Percentiles rank a stretch among this genome's conserved stretches.
Evolutionary conservation across 2,113 vertebrate species (phyloP).

Genomic region (Eonycteris spelaea): DNA sequence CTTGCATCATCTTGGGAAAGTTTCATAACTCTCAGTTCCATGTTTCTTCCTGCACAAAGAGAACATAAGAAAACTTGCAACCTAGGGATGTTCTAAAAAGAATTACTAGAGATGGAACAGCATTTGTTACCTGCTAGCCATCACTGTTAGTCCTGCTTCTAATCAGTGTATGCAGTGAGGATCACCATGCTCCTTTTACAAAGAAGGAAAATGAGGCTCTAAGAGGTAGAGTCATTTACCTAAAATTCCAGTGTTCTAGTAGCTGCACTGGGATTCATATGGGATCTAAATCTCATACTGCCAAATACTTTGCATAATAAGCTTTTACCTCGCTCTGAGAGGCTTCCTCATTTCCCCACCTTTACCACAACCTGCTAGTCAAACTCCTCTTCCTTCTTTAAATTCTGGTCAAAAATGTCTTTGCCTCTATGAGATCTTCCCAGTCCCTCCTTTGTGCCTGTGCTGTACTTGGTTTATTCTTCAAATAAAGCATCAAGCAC

Average conservation of each 20-base stretch:
- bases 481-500: background rate
- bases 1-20: background rate
- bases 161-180: background rate
- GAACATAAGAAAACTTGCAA: background rate
- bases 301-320: background rate
- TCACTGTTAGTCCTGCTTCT: background rate
- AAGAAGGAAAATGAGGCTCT: background rate
- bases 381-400: slow-evolving; percentile 29
- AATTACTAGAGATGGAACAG: background rate
- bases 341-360: background rate
- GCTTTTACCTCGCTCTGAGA: background rate
- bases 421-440: background rate
- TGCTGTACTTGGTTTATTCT: background rate
- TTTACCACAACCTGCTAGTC: background rate
- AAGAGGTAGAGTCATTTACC: background rate
- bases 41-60: background rate
- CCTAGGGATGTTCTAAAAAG: background rate
- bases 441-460: background rate
- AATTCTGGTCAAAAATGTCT: background rate
- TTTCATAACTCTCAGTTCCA: background rate
- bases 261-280: background rate
- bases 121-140: background rate
- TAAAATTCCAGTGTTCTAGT: background rate
- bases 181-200: background rate
- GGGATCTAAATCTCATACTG: background rate